Percentiles rank a stretch among this genome's conserved stretches.
phyloP scores from a whole-genome alignment of 92 coral and sea anemone species.

The Zoanthus sansibaricus region DNA sequence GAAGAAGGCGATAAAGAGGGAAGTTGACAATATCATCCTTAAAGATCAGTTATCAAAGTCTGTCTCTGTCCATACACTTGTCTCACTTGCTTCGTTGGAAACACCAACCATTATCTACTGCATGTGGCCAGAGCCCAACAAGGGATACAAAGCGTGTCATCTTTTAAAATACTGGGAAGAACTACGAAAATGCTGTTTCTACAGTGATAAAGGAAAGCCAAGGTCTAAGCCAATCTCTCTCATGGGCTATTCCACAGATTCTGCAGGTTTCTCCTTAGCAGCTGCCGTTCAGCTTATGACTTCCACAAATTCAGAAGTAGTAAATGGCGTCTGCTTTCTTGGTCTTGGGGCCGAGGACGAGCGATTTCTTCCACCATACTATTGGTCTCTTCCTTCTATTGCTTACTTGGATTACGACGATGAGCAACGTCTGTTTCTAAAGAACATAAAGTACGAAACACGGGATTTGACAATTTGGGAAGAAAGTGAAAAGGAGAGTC shows the following conservation, averaged over 20 bases:
- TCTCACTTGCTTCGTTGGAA: slow-evolving; percentile 38
- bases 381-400: slow-evolving; percentile 61
- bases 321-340: slow-evolving; percentile 33
- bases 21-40: slow-evolving; percentile 28
- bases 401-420: slow-evolving; percentile 65
- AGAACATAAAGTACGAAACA: slow-evolving; percentile 56
- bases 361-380: slow-evolving; percentile 55
- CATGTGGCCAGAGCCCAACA: slow-evolving; percentile 64
- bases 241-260: slow-evolving; percentile 59
- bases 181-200: slow-evolving; percentile 40
- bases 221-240: slow-evolving; percentile 38
- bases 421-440: slow-evolving; percentile 60
- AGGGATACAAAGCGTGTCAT: slow-evolving; percentile 51
- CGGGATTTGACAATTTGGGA: slow-evolving; percentile 59
- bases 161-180: slow-evolving; percentile 10
- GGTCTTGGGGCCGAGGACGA: slow-evolving; percentile 62
- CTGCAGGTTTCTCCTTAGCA: slow-evolving; percentile 60
- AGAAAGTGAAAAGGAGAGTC: slow-evolving; percentile 23
- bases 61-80: slow-evolving; percentile 55
- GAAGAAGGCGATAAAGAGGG: neutral
- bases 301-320: slow-evolving; percentile 41
- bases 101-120: slow-evolving; percentile 52
- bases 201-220: slow-evolving; percentile 42
- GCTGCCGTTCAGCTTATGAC: slow-evolving; percentile 50
- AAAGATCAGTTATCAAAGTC: slow-evolving; percentile 44